Percentiles rank a stretch among this genome's conserved stretches.
Evolutionary conservation across 1,140 invertebrate genomes (phyloP).

Genomic region (Drosophila pectinifera): DNA sequence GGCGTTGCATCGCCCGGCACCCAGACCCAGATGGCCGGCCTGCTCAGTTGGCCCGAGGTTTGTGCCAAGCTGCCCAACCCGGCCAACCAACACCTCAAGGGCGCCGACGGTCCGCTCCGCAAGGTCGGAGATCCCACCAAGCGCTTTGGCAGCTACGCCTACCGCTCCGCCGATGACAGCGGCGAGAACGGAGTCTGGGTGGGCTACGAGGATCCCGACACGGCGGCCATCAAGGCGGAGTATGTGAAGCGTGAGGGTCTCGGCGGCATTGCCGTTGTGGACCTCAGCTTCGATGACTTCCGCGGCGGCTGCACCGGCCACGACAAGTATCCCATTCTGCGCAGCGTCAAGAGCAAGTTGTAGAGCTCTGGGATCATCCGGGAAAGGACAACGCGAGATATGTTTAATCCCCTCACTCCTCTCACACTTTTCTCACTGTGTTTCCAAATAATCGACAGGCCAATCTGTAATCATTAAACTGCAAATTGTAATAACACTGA

Average conservation of each 20-base stretch:
- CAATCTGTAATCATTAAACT: conserved; percentile 30
- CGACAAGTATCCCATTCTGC: conserved; percentile 91
- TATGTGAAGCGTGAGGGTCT: conserved; percentile 91
- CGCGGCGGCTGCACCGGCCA: conserved; percentile 90
- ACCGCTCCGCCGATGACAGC: conserved; percentile 89
- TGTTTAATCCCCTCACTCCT: not conserved
- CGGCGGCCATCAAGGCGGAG: conserved; percentile 92
- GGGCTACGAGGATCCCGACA: conserved; percentile 94
- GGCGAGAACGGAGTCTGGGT: conserved; percentile 93
- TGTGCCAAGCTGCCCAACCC: conserved; percentile 90
- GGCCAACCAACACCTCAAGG: conserved; percentile 87
- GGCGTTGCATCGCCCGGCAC: conserved; percentile 87
- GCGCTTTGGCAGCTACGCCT: conserved; percentile 91
- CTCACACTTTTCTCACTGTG: not conserved
- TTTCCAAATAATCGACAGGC: conserved; percentile 6
- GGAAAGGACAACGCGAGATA: not conserved
- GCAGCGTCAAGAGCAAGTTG: conserved; percentile 87
- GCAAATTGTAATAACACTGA: conserved; percentile 31
- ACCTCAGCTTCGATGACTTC: conserved; percentile 94
- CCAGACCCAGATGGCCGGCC: conserved; percentile 90
- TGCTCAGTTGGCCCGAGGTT: conserved; percentile 93
- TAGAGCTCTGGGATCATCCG: conserved; percentile 2
- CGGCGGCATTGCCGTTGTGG: conserved; percentile 92
- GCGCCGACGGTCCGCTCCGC: conserved; percentile 88
- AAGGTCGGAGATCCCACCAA: conserved; percentile 91